These are phyloP conservation scores for Leptopterna dolabrata DNA, from an alignment of 2,888 invertebrate species.

Conservation along the genomic window DNA sequence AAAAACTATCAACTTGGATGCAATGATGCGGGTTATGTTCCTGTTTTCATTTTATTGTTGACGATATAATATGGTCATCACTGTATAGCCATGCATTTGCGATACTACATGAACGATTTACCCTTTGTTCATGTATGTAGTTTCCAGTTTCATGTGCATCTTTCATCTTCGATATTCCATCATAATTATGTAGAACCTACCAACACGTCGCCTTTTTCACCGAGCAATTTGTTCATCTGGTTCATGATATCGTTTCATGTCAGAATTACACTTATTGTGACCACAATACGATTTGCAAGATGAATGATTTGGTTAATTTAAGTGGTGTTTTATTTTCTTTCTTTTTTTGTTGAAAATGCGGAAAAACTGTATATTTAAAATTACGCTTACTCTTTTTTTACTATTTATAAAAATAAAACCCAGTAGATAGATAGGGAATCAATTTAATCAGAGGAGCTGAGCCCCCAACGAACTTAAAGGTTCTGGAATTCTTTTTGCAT, in stretches of 20 bases:
- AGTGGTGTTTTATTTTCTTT: neutral
- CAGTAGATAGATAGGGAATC: neutral
- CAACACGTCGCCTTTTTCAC: neutral
- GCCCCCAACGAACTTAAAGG: neutral
- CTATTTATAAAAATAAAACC: neutral
- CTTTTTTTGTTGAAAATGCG: neutral
- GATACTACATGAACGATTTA: too few species aligned
- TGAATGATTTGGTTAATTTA: neutral
- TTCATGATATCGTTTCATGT: neutral
- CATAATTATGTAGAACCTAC: neutral
- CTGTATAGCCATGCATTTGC: too few species aligned
- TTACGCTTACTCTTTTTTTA: conserved; percentile 37
- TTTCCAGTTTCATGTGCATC: neutral
- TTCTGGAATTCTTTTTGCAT: neutral
- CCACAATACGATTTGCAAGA: neutral
- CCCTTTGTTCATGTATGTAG: too few species aligned
- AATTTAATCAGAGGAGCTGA: neutral
- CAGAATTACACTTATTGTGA: neutral
- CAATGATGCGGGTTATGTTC: neutral
- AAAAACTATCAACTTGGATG: neutral
- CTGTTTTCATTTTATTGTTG: too few species aligned
- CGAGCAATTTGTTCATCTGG: neutral
- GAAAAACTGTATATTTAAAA: conserved; percentile 10
- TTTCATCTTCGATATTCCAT: neutral
- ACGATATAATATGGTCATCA: too few species aligned